Evolutionary conservation across 2,797 vertebrate genomes (phyloP).

Genomic region (Acrocephalus scirpaceus): DNA sequence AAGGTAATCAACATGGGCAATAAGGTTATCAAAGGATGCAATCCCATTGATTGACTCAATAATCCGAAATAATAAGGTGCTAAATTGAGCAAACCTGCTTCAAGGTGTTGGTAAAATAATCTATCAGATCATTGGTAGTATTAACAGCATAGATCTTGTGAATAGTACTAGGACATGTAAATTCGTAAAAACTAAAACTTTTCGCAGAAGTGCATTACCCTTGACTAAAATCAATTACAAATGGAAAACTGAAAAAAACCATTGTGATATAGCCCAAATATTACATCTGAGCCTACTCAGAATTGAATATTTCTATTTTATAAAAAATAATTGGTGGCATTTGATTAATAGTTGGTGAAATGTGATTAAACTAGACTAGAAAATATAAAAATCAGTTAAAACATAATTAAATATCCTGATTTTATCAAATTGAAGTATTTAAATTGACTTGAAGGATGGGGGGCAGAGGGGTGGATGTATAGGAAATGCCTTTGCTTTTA

Average conservation of each 20-base stretch:
- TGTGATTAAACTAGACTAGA: background rate
- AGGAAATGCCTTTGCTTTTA: background rate
- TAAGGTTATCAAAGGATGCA: background rate
- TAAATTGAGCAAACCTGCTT: background rate
- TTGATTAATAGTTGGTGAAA: background rate
- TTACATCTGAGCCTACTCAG: background rate
- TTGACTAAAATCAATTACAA: background rate
- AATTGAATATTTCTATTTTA: background rate
- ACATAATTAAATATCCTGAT: background rate
- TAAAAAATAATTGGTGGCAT: background rate
- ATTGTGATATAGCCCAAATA: background rate
- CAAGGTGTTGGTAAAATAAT: background rate
- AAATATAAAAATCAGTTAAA: background rate
- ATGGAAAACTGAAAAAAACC: background rate
- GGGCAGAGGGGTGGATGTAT: fast-evolving
- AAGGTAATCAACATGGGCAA: background rate
- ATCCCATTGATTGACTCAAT: background rate
- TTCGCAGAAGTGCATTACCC: background rate
- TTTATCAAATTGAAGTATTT: background rate
- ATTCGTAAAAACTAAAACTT: background rate
- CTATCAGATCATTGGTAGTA: background rate
- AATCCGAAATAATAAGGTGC: background rate
- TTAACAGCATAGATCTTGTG: background rate
- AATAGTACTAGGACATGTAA: background rate
- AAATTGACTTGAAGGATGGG: background rate